Base-by-base conservation (phyloP, 2,888 invertebrate genomes). In the Teleiodes luculella region DNA sequence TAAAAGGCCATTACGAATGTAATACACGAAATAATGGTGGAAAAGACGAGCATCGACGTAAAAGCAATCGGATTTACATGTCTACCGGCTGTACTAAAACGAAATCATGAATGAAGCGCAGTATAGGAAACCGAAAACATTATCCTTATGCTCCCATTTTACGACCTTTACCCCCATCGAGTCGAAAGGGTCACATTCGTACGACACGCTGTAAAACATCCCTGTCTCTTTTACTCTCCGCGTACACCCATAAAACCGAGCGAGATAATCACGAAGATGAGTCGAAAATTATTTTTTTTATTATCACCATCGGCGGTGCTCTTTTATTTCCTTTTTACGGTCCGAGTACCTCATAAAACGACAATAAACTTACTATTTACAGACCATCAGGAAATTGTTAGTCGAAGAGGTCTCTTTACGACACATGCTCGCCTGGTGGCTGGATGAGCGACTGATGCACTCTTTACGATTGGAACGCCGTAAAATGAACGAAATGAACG, bases 241-340 rank as follows among this genome's bases (percentile, higher is more conserved):
- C 56, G 52, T 48, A 43, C 58, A 59, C 78, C 70, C 84, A 73
- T 84, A 83, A 84, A 83, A 72, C 69, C 63, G 86, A 88, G 81
- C 74, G 88, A 83, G 88, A 88, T 83, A 84, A 84, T 86, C 84
- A 82, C 79, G 79, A 82, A 86, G 87, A 89, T 88, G 89, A 89
- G 89, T 86, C 86, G 89, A 88, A 87, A 88, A 87, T 88, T 88
- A 86, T 89, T 89, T 88, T 89, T 89, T 89, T 89, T 89, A 89
- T 89, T 89, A 89, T 87, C 90, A 86, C 90, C 88, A 89, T 86
- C 89, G 88, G 90, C 87, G 89, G 89, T 87, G 89, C 90, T 86
- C 88, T 90, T 90, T 90, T 90, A 90, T 90, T 90, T 89, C 90
- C 85, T 90, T 90, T 90, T 90, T 90, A 90, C 87, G 89, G 87